Percentiles rank a stretch among this genome's conserved stretches.
Evolutionary conservation across 2,797 vertebrate species (phyloP).

Genomic region (Cetoscarus ocellatus): DNA sequence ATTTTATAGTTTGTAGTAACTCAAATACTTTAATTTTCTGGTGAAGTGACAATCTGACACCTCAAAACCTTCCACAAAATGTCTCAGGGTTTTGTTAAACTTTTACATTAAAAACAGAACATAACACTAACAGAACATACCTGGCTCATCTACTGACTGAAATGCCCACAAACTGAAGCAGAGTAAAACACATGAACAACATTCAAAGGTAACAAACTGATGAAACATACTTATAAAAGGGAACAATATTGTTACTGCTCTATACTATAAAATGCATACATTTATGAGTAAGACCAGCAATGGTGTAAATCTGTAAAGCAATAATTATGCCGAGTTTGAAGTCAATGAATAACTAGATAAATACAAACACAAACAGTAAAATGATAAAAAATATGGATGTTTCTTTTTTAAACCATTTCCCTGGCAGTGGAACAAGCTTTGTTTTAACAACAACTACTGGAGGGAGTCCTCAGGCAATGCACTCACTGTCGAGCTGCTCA

Average conservation of each 20-base stretch:
- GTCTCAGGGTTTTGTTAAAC: conserved; percentile 32
- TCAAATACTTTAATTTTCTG: conserved; percentile 31
- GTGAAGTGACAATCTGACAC: conserved; percentile 25
- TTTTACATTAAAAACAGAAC: conserved; percentile 36
- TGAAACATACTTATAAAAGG: not conserved
- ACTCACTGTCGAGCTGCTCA: conserved; percentile 3
- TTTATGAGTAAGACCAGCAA: no score
- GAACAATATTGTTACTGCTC: not conserved
- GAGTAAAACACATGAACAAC: conserved; percentile 27
- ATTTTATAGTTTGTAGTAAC: conserved; percentile 14
- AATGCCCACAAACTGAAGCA: conserved; percentile 43
- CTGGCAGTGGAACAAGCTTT: not conserved
- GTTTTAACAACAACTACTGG: not conserved
- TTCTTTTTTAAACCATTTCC: not conserved
- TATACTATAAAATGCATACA: not conserved
- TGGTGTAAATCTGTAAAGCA: not conserved
- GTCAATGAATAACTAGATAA: conserved; percentile 22
- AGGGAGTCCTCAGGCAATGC: conserved; percentile 3
- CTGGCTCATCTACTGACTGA: conserved; percentile 20
- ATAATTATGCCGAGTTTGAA: not conserved
- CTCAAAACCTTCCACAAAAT: conserved; percentile 47
- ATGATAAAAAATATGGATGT: conserved; percentile 13
- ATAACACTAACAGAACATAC: conserved; percentile 30
- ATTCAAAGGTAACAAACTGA: conserved; percentile 5
- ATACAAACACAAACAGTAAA: not conserved